These are phyloP conservation scores for Synergus gifuensis DNA, from an alignment of 2,888 invertebrate genomes.

Conservation along the genomic window DNA sequence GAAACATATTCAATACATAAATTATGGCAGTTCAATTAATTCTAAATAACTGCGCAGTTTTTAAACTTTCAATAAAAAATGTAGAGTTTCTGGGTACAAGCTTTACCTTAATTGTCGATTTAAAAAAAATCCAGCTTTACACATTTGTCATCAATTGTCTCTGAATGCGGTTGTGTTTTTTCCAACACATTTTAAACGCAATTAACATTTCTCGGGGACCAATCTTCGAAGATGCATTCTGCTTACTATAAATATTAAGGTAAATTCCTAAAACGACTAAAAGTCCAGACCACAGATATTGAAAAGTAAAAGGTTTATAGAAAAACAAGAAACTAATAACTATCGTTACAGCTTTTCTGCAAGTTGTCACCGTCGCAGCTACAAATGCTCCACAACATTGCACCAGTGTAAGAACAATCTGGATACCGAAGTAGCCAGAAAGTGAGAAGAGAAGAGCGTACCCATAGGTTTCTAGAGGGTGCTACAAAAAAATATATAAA, in stretches of 20 bases:
- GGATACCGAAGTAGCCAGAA: conserved; percentile 95
- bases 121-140: conserved; percentile 41
- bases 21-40: background rate
- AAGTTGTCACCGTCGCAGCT: conserved; percentile 95
- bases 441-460: conserved; percentile 92
- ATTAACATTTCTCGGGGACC: conserved; percentile 55
- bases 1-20: too few relatives aligned
- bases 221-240: conserved; percentile 48
- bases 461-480: conserved; percentile 87
- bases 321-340: conserved; percentile 95
- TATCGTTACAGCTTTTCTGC: conserved; percentile 94
- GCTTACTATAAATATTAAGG: conserved; percentile 93
- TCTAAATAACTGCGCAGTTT: background rate
- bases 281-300: conserved; percentile 94
- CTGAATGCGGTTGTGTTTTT: conserved; percentile 66
- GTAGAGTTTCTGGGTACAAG: background rate
- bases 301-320: conserved; percentile 94
- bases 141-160: conserved; percentile 64
- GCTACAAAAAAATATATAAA: conserved; percentile 78
- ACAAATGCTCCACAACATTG: conserved; percentile 93
- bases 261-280: conserved; percentile 95
- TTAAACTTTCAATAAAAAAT: background rate
- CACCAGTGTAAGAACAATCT: conserved; percentile 94
- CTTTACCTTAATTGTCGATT: background rate
- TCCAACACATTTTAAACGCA: conserved; percentile 58